These are phyloP conservation scores for Liasis olivaceus DNA, from an alignment of 2,797 vertebrate genomes.

Conservation along the genomic window DNA sequence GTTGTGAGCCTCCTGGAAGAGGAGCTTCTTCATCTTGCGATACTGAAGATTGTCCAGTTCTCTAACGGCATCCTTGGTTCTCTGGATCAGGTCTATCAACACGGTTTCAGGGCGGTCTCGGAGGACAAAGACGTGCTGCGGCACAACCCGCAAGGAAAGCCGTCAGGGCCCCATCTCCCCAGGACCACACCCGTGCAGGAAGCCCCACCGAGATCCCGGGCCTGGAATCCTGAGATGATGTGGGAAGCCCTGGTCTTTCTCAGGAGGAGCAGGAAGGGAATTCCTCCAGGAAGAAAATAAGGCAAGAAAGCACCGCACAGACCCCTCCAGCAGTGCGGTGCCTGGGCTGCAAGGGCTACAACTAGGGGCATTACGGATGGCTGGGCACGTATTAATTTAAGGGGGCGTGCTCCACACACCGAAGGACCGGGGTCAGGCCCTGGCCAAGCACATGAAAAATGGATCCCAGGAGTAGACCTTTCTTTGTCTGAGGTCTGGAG, in stretches of 20 bases:
- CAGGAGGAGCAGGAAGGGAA: no score
- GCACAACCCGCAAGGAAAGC: constrained; percentile 7
- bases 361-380: no score
- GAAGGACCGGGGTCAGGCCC: no score
- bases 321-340: no score
- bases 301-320: no score
- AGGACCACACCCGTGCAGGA: neutral
- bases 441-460: no score
- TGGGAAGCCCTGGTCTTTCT: neutral
- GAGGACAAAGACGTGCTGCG: constrained; percentile 95
- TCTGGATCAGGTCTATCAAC: constrained; percentile 95
- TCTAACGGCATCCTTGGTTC: constrained; percentile 97
- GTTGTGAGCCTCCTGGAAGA: constrained; percentile 98
- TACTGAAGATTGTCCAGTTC: constrained; percentile 99
- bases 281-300: neutral
- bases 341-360: no score
- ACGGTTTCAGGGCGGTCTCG: constrained; percentile 94
- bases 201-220: neutral
- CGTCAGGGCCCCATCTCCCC: constrained; percentile 7
- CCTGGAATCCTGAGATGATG: neutral
- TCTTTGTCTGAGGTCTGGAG: no score
- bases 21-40: constrained; percentile 99
- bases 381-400: no score
- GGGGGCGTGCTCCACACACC: no score
- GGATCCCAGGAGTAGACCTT: no score